Evolutionary conservation across 2,888 invertebrate genomes (phyloP).

Genomic region (Cyaniris semiargus): DNA sequence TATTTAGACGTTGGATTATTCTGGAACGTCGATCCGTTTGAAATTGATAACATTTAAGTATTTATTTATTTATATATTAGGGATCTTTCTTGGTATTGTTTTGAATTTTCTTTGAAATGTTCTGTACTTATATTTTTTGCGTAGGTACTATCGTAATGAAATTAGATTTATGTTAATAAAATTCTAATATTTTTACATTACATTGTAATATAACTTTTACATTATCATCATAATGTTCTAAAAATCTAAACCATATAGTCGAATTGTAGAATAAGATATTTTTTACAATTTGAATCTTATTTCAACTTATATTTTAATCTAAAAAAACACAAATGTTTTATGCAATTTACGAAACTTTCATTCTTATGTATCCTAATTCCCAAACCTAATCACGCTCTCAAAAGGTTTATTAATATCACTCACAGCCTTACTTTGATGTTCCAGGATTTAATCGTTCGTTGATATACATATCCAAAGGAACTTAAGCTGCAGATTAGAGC

Average conservation of each 20-base stretch:
- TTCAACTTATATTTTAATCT: no score
- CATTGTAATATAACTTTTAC: no score
- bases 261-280: no score
- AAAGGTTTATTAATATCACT: not conserved
- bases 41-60: not conserved
- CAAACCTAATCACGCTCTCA: not conserved
- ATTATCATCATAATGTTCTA: no score
- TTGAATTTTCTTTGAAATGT: not conserved
- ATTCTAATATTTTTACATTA: no score
- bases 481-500: conserved; percentile 25
- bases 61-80: no score
- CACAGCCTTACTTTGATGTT: not conserved
- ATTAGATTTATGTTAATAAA: no score
- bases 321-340: not conserved
- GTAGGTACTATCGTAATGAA: no score
- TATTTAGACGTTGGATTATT: not conserved
- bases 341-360: not conserved
- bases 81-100: not conserved
- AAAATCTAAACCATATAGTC: no score
- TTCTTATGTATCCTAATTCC: no score
- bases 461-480: conserved; percentile 11
- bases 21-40: not conserved
- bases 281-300: no score
- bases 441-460: not conserved
- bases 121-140: no score